Percentiles rank a stretch among this genome's conserved stretches.
These are phyloP conservation scores for Drosophila picticornis DNA, from an alignment of 2,888 invertebrate species.

Conservation along the genomic window DNA sequence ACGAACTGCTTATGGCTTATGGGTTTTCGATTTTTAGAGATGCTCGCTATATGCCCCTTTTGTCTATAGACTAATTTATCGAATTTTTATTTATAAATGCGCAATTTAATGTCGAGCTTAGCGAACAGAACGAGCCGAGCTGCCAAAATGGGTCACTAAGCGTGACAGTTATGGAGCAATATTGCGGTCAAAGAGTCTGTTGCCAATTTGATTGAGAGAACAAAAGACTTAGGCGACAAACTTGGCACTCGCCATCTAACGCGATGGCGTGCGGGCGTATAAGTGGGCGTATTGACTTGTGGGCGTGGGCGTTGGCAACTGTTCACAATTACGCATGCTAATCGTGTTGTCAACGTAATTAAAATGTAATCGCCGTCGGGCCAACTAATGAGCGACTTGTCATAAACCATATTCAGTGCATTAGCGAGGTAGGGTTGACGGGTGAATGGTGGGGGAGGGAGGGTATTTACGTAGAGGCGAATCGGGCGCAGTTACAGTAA, in stretches of 20 bases:
- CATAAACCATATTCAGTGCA: slow-evolving; percentile 58
- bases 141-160: slow-evolving; percentile 77
- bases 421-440: neutral
- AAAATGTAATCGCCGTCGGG: slow-evolving; percentile 72
- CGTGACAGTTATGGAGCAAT: slow-evolving; percentile 75
- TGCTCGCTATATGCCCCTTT: slow-evolving; percentile 27
- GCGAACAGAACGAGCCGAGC: slow-evolving; percentile 18
- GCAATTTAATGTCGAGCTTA: slow-evolving; percentile 51
- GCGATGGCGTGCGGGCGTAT: slow-evolving; percentile 16
- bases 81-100: slow-evolving; percentile 73
- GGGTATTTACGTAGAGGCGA: slow-evolving; percentile 13
- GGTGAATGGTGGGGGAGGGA: neutral
- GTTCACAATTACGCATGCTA: slow-evolving; percentile 75
- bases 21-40: slow-evolving; percentile 29
- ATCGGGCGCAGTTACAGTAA: slow-evolving; percentile 60
- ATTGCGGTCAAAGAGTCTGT: slow-evolving; percentile 53
- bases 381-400: slow-evolving; percentile 67
- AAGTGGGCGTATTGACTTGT: slow-evolving; percentile 24
- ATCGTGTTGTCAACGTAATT: slow-evolving; percentile 78
- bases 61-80: slow-evolving; percentile 61
- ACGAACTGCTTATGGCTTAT: slow-evolving; percentile 66
- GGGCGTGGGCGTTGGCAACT: slow-evolving; percentile 32
- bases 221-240: slow-evolving; percentile 73
- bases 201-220: slow-evolving; percentile 37
- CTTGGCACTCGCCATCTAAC: slow-evolving; percentile 35